A percentile compares a stretch with the other conserved stretches of the same genome.
Conservation (phyloP, 2,113 vertebrate species). For the Brevimyrus niger region DNA sequence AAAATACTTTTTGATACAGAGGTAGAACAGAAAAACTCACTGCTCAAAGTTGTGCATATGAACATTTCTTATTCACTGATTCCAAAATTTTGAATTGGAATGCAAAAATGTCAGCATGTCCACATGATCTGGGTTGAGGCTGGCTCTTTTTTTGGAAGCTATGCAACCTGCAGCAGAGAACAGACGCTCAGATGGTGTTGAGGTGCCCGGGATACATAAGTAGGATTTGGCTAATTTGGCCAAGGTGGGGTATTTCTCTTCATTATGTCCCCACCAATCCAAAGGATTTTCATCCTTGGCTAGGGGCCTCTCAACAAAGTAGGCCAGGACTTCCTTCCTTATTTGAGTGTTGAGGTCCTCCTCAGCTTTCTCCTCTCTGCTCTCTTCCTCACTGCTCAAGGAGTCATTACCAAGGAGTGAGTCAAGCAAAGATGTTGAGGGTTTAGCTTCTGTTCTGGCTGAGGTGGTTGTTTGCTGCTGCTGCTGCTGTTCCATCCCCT, state of each 20-base stretch:
- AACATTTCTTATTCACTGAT: background rate
- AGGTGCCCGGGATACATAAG: too few species aligned
- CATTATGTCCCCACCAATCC: background rate
- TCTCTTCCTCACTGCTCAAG: slow-evolving; percentile 18
- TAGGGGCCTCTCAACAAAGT: slow-evolving; percentile 13
- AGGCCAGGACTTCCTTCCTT: background rate
- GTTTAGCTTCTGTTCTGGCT: background rate
- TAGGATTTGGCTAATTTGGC: too few species aligned
- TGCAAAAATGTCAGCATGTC: too few species aligned
- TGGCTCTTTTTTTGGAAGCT: too few species aligned
- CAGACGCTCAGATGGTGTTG: too few species aligned
- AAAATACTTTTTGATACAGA: background rate
- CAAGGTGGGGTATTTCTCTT: background rate
- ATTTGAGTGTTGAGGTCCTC: background rate
- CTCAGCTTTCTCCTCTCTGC: slow-evolving; percentile 18
- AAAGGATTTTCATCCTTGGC: slow-evolving; percentile 3
- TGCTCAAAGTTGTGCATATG: background rate
- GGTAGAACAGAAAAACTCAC: too few species aligned
- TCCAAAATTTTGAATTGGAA: too few species aligned
- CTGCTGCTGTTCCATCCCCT: background rate
- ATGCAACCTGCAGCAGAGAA: too few species aligned
- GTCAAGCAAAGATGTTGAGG: slow-evolving; percentile 18
- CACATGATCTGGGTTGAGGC: too few species aligned
- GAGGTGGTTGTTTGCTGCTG: slow-evolving; percentile 1
- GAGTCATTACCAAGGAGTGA: slow-evolving; percentile 20